Conservation (phyloP, 2,888 invertebrate species). For the Andrena praecox region DNA sequence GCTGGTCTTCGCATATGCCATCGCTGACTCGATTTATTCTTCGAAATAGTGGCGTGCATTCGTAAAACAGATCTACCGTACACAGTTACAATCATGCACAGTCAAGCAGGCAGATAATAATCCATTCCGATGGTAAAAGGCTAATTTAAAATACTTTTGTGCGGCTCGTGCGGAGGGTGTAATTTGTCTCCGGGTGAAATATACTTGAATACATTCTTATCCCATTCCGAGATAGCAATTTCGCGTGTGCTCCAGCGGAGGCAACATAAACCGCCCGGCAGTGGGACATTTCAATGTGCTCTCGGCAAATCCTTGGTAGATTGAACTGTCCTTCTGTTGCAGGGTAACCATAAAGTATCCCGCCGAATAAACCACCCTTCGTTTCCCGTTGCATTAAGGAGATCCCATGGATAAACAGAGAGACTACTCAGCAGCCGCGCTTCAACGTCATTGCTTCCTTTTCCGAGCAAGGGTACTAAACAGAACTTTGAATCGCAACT, state of each 20-base stretch:
- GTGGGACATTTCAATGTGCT: slow-evolving; percentile 68
- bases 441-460: slow-evolving; percentile 53
- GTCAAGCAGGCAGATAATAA: neutral
- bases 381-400: slow-evolving; percentile 77
- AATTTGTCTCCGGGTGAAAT: neutral
- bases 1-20: slow-evolving; percentile 13
- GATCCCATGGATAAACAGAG: slow-evolving; percentile 79
- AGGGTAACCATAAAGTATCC: slow-evolving; percentile 79
- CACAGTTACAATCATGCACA: neutral
- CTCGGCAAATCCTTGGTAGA: slow-evolving; percentile 76
- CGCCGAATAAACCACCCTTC: slow-evolving; percentile 71
- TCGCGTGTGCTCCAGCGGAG: slow-evolving; percentile 16
- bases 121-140: neutral
- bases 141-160: neutral
- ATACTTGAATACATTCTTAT: neutral
- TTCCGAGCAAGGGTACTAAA: neutral
- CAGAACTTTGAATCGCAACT: neutral
- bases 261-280: slow-evolving; percentile 48
- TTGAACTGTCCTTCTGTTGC: slow-evolving; percentile 78
- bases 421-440: slow-evolving; percentile 54
- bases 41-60: slow-evolving; percentile 19
- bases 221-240: slow-evolving; percentile 1
- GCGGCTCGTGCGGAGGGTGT: no score
- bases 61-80: neutral
- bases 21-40: slow-evolving; percentile 6